These are phyloP conservation scores for Ispidina picta DNA, from an alignment of 2,797 vertebrate genomes.

Conservation along the genomic window DNA sequence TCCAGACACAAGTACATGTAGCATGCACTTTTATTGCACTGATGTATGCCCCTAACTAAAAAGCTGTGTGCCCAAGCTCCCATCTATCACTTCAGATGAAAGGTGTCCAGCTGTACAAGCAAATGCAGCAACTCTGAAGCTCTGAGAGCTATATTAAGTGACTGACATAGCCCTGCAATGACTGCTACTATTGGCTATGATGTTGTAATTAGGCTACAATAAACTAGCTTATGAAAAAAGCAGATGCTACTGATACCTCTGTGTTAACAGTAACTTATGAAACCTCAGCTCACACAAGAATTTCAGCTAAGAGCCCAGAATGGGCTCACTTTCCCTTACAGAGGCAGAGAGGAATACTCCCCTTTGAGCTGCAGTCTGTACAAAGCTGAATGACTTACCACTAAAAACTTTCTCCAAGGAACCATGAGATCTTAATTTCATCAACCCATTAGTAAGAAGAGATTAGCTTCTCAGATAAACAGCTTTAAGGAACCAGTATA, in stretches of 20 bases:
- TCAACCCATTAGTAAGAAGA: neutral
- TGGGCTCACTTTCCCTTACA: neutral
- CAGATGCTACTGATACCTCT: neutral
- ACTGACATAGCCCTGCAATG: neutral
- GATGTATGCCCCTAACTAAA: neutral
- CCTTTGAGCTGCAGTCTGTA: neutral
- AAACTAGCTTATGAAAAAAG: neutral
- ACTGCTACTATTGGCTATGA: neutral
- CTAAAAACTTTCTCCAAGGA: neutral
- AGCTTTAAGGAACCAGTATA: neutral
- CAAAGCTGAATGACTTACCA: neutral
- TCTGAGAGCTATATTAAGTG: neutral
- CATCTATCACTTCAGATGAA: neutral
- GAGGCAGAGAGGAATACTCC: neutral
- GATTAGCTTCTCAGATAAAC: neutral
- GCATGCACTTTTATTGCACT: rapidly evolving
- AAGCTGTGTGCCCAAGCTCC: neutral
- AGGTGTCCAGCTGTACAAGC: neutral
- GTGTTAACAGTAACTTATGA: neutral
- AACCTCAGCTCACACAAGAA: neutral
- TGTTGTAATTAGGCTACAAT: neutral
- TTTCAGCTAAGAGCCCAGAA: neutral
- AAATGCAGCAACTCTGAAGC: neutral
- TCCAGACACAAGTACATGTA: rapidly evolving
- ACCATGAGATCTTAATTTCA: neutral